Evolutionary conservation across 1,140 invertebrate species (phyloP).

Genomic region (Tribolium castaneum): DNA sequence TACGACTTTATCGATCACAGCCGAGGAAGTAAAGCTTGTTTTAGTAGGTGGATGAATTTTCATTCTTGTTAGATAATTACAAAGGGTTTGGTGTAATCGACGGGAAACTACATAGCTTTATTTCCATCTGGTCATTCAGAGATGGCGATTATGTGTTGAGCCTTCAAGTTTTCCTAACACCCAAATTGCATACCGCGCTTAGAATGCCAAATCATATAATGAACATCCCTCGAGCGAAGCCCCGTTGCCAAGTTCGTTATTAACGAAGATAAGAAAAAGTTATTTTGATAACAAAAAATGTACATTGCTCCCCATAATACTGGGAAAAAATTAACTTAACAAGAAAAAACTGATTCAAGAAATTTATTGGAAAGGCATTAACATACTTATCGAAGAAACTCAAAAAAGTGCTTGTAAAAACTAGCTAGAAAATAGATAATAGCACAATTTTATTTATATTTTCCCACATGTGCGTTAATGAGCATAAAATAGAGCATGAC

Average conservation of each 20-base stretch:
- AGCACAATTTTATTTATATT: background rate
- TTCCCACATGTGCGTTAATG: background rate
- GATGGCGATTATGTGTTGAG: constrained; percentile 6
- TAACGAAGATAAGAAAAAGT: background rate
- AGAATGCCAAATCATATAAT: constrained; percentile 20
- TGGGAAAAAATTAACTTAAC: background rate
- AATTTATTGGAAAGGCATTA: constrained; percentile 25
- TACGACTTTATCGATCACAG: background rate
- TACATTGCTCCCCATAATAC: background rate
- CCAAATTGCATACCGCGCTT: constrained; percentile 5
- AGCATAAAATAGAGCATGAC: background rate
- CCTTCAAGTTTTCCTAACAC: constrained; percentile 2
- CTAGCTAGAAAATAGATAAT: too few relatives aligned
- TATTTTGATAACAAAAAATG: background rate
- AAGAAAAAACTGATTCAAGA: background rate
- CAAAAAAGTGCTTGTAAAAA: constrained; percentile 15
- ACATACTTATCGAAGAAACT: constrained; percentile 3
- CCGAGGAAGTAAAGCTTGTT: background rate
- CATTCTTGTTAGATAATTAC: background rate
- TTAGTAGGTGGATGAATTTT: background rate
- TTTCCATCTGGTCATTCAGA: constrained; percentile 5
- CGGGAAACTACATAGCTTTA: background rate
- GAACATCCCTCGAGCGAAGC: background rate
- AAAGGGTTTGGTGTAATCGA: background rate
- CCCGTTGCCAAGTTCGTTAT: background rate